phyloP scores from a whole-genome alignment of 2,888 invertebrate genomes.

The Melanargia galathea region DNA sequence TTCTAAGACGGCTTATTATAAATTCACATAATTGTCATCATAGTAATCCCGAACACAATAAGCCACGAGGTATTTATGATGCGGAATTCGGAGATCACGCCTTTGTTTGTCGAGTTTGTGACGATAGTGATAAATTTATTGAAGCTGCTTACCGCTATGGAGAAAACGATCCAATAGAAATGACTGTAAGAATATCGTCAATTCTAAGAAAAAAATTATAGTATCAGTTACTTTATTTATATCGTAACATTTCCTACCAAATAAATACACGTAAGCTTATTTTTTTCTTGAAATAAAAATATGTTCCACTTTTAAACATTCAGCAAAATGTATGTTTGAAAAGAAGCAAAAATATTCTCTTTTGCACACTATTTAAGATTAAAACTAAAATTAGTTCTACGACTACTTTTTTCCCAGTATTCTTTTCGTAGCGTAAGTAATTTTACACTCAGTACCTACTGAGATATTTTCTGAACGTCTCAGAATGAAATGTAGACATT shows the following conservation, averaged over 20 bases:
- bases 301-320: not conserved
- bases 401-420: not conserved
- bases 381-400: not conserved
- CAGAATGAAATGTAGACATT: not conserved
- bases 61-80: slow-evolving; percentile 24
- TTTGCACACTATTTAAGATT: not conserved
- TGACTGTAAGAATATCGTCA: not conserved
- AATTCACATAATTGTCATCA: slow-evolving; percentile 54
- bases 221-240: too few species aligned
- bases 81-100: slow-evolving; percentile 9
- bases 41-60: slow-evolving; percentile 38
- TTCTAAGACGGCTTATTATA: slow-evolving; percentile 51
- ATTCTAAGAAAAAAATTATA: too few species aligned
- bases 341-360: not conserved
- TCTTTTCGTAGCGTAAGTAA: not conserved
- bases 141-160: not conserved
- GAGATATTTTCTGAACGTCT: not conserved
- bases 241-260: not conserved
- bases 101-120: slow-evolving; percentile 36
- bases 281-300: not conserved
- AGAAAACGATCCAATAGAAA: not conserved
- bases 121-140: slow-evolving; percentile 28
- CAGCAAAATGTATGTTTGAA: too few species aligned
- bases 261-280: not conserved
- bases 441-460: not conserved